Base-by-base conservation (phyloP, 2,113 vertebrate genomes). In the Ophthalmolycus amberensis region DNA sequence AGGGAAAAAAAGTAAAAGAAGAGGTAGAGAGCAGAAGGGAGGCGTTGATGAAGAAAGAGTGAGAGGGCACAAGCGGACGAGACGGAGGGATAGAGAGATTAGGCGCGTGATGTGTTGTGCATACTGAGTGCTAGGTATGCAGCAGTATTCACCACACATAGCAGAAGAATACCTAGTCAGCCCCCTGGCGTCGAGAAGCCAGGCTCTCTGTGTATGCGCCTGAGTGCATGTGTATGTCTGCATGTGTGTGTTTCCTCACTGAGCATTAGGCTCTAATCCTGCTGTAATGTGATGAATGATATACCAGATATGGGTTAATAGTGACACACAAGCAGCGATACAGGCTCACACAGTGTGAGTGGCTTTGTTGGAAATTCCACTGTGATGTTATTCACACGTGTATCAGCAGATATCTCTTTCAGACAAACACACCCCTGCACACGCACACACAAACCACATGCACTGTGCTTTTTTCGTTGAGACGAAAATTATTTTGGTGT, bases 51-150 rank as follows among this genome's bases (percentile, higher is more conserved):
- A 70, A 75, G 46, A 73, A 77, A 56, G 32, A 73, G 14, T 46
- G 40, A 77, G 40, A 60, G 62, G 25, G 59, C 27, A 46, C 42
- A 82, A 73, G 69, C 81, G 52, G 84, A 82, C 85, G 58, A 84
- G 54, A 84, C 42, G 71, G 76, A 81, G 80, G 59, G 83, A 80
- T 69, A 78, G 71, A 56, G 69, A 83, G 77, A 85, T 91, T 86
- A 85, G 73, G 42, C 76, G 63, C 69, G 79, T 63, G 85, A 88
- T 88, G 88, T 79, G 79, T 58, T 71, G 54, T 90, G 88, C 86
- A 93, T 85, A 91, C 86, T 77, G 90, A 91, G 83, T 84, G 73
- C 52, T 46, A 81, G 82, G 77, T 87, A 90, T 88, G 77, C 80
- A 91, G 82, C 85, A 86, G 70, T 79, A 81, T 78, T 86, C 80